Base-by-base conservation (phyloP, 2,797 vertebrate species). In the Gallirallus australis region DNA sequence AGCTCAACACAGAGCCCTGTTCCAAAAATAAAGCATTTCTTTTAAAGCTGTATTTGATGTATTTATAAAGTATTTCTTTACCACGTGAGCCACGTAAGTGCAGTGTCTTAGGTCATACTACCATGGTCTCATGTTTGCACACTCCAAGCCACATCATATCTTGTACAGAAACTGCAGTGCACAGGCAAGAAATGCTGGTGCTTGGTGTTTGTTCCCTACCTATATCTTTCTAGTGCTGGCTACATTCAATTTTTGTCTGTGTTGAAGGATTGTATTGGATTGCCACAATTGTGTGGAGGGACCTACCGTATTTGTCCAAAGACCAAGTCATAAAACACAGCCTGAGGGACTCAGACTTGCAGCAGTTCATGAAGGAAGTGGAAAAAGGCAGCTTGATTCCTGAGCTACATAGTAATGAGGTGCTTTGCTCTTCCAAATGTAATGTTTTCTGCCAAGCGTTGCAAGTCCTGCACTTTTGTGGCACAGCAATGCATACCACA, bases 181-280 rank as follows among this genome's bases (percentile, higher is more conserved):
- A 19, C 33, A 59, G 37, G 42, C 18, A 45, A 45, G 42, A 45
- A 45, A 45, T 45, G 42, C 18, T 45, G 42, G 42, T 45, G 42
- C 42, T 45, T 19, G 18, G 42, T 19, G 18, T 45, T 45, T 9
- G 18, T 45, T 45, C 42, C 42, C 42, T 45, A 45, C 42, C 9
- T 45, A 5, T 16, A n/a, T 30, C 14, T 35, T 76, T 48, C 35
- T 15, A 5, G 23, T 14, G 68, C 31, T 57, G 12, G 15, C 71
- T 80, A 15, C 8, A 9, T 18, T 24, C 42, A 52, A 0, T 25
- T 65, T 10, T 60, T 19, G 33, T 78, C 59, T 64, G 15, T 19
- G 15, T 14, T 47, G 20, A 75, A 20, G 0, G 0, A 33, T 18
- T 12, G 11, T 15, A 7, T 13, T 64, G 40, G 17, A 19, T 45